Conservation (phyloP, 1,140 invertebrate genomes). For the Laupala kohalensis region DNA sequence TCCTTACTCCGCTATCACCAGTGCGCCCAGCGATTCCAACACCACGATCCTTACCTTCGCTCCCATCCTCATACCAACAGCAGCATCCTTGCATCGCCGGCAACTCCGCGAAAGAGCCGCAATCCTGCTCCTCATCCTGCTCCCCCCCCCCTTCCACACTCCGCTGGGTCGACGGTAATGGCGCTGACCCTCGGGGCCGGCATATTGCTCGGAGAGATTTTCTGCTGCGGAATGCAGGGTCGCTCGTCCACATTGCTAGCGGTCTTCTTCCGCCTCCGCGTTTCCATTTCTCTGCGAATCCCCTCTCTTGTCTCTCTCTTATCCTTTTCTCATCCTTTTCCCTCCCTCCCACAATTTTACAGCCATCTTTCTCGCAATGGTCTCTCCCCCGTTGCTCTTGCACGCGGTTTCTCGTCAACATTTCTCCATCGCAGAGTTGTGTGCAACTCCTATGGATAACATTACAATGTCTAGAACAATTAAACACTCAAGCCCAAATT, state of each 20-base stretch:
- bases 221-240: not conserved
- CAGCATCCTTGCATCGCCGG: too few species aligned
- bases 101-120: not conserved
- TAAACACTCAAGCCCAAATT: too few species aligned
- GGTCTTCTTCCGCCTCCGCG: not conserved
- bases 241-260: not conserved
- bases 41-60: not conserved
- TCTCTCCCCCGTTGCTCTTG: too few species aligned
- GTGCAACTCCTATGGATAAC: too few species aligned
- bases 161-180: not conserved
- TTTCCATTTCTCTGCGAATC: not conserved
- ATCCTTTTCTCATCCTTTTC: too few species aligned
- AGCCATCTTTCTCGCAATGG: too few species aligned
- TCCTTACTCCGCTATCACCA: not conserved
- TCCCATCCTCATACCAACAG: not conserved
- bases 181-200: not conserved
- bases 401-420: too few species aligned
- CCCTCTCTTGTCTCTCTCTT: too few species aligned
- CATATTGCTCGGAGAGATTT: not conserved
- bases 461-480: too few species aligned
- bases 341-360: too few species aligned
- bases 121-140: not conserved
- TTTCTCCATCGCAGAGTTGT: too few species aligned
- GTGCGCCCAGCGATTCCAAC: not conserved
- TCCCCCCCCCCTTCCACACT: not conserved